Base-by-base conservation (phyloP, 1,140 invertebrate genomes). In the Diachasmimorpha longicaudata region DNA sequence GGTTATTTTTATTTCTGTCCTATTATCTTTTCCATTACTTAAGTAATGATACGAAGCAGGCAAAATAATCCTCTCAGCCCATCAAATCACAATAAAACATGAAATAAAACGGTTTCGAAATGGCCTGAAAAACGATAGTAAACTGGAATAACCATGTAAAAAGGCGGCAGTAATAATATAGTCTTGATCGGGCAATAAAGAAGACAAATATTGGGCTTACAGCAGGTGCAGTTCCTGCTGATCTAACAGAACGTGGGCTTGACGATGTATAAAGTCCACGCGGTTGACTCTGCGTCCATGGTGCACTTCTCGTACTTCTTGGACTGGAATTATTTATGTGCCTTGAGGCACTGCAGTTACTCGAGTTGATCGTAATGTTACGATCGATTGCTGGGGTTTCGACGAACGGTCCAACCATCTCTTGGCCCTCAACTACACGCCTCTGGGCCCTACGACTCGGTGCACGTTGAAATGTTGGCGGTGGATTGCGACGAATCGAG, bases 371-470 rank as follows among this genome's bases (percentile, higher is more conserved):
- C 13, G 79, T 78, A 11, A 52, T 70, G 55, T 46, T 85, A 4
- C 79, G 77, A 42, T 82, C 81, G 25, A 79, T 79, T 42, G 80
- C 70, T 5, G 87, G 84, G 0, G 83, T 82, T 74, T 89, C 87
- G 25, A 87, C 80, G 63, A 86, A 89, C n/a, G 82, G 85, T 6
- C 87, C 83, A 0, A 86, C 85, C 87, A 89, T 89, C 72, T 88
- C 89, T 70, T 84, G 92, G 44, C 93, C 92, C 86, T 95, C 94
- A 70, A 94, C 92, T 74, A 93, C 91, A 76, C 95, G 91, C 77
- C 96, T 90, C 79, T 95, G 93, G 82, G 95, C 95, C 77, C 96
- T 91, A 79, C 96, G 91, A 77, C 96, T 98, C 8, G 96, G 95
- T n/a, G 94, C 95, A 79, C 97, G 91, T 52, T 94, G 94, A 84